Base-by-base conservation (phyloP, 2,888 invertebrate species). In the Cephalotes varians region DNA sequence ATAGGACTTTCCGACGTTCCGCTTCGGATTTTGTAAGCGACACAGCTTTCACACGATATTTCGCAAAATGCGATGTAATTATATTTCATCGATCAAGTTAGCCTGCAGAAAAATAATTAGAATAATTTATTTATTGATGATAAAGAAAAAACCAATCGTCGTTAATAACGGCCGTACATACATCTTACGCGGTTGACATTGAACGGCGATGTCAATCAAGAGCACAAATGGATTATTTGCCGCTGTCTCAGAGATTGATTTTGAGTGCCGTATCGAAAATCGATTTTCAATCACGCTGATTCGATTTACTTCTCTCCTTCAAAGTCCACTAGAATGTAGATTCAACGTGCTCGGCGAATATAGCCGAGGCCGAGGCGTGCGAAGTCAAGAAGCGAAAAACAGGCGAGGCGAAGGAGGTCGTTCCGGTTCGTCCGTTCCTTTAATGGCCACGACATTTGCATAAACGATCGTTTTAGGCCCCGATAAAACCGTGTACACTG, bases 261-360 rank as follows among this genome's bases (percentile, higher is more conserved):
- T 76, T 71, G 76, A 76, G 71, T 76, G 73, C 44, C 77, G 73
- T 79, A 79, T 79, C 77, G 77, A 62, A 79, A 79, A 79, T 79
- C 77, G 56, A 79, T 79, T 79, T 79, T 56, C 77, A 72, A 73
- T 79, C 73, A 73, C 51, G 76, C 77, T 54, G 73, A 56, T 79
- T 56, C 73, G 77, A 79, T 79, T 79, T 79, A 56, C 74, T 79
- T 73, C 77, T 73, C 77, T 73, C 76, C 76, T 76, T 69, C 71
- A 71, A 51, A 71, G 71, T 76, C 76, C 72, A 76, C 71, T 79
- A 79, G 77, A 56, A 79, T 79, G 77, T 79, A 62, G 74, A 79
- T 79, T 72, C 77, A 79, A 44, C 74, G 51, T 54, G 73, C 31
- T 18, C 21, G 21, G 21, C 34, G 31, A 44, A 56, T 72, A 73